Evolutionary conservation across 2,888 invertebrate species (phyloP).

Genomic region (Volucella bombylans): DNA sequence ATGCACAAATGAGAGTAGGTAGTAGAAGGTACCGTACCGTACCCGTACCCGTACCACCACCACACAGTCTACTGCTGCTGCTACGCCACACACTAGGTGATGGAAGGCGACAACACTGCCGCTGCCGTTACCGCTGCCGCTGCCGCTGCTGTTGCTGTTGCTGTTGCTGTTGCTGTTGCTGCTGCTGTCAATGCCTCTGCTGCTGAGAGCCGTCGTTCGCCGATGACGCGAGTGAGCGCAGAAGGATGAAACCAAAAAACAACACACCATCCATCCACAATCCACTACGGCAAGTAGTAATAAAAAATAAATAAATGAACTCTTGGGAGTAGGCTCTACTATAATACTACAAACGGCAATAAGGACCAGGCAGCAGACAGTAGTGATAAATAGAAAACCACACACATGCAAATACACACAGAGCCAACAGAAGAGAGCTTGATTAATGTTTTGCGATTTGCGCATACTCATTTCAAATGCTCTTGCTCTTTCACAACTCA

Average conservation of each 20-base stretch:
- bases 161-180: too few species aligned
- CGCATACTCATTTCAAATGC: slow-evolving; percentile 34
- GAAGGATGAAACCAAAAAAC: slow-evolving; percentile 38
- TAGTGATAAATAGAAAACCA: neutral
- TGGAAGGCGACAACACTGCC: slow-evolving; percentile 26
- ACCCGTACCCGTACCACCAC: slow-evolving; percentile 41
- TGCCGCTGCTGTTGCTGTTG: too few species aligned
- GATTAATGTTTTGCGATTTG: slow-evolving; percentile 40
- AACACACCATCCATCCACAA: slow-evolving; percentile 1
- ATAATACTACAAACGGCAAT: slow-evolving; percentile 36
- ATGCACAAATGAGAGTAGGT: slow-evolving; percentile 60
- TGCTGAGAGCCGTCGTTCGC: slow-evolving; percentile 23
- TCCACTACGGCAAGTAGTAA: slow-evolving; percentile 12
- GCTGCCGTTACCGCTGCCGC: too few species aligned
- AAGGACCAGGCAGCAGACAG: slow-evolving; percentile 1
- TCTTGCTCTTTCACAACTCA: neutral
- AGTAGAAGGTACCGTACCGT: slow-evolving; percentile 21
- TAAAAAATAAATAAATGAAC: slow-evolving; percentile 61
- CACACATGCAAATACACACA: neutral
- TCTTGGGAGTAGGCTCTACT: slow-evolving; percentile 39
- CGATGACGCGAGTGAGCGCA: slow-evolving; percentile 12
- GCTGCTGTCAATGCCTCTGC: neutral
- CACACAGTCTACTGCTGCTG: slow-evolving; percentile 52
- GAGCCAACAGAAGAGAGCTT: neutral
- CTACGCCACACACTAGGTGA: slow-evolving; percentile 33